phyloP scores from a whole-genome alignment of 2,888 invertebrate species.

The Hirtodrosophila cameraria region DNA sequence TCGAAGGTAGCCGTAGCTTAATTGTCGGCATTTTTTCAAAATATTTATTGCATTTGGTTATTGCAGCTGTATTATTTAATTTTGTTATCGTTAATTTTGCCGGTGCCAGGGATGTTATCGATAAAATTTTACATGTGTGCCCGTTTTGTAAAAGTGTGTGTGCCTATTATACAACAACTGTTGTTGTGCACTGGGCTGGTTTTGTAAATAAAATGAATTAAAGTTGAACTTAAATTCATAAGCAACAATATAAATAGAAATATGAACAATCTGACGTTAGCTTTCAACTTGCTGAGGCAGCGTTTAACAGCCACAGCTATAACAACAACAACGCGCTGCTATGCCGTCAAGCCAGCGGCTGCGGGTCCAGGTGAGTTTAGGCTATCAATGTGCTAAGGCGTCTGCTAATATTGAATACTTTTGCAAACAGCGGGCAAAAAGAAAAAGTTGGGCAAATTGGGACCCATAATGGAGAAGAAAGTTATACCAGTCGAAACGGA shows the following conservation, averaged over 20 bases:
- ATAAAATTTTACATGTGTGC: conserved; percentile 34
- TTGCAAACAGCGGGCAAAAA: conserved; percentile 83
- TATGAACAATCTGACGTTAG: conserved; percentile 50
- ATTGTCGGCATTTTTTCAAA: conserved; percentile 31
- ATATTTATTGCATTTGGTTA: background rate
- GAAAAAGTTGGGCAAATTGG: conserved; percentile 87
- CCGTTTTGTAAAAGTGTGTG: conserved; percentile 19
- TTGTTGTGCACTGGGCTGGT: background rate
- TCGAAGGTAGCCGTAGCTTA: conserved; percentile 82
- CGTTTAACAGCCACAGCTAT: conserved; percentile 23
- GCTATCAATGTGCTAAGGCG: background rate
- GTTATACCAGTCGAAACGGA: conserved; percentile 94
- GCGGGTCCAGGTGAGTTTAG: conserved; percentile 57
- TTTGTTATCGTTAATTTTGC: conserved; percentile 37
- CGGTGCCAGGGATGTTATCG: conserved; percentile 39
- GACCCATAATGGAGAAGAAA: conserved; percentile 88
- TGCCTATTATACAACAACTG: conserved; percentile 56
- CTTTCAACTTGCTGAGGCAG: conserved; percentile 45
- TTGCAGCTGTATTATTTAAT: conserved; percentile 47
- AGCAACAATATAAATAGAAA: background rate
- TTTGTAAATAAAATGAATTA: conserved; percentile 31
- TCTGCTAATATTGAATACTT: background rate
- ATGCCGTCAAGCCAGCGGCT: conserved; percentile 66
- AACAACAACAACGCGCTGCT: conserved; percentile 42
- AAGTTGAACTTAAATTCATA: conserved; percentile 5